These are phyloP conservation scores for Synergus itoensis DNA, from an alignment of 2,888 invertebrate genomes.

Conservation along the genomic window DNA sequence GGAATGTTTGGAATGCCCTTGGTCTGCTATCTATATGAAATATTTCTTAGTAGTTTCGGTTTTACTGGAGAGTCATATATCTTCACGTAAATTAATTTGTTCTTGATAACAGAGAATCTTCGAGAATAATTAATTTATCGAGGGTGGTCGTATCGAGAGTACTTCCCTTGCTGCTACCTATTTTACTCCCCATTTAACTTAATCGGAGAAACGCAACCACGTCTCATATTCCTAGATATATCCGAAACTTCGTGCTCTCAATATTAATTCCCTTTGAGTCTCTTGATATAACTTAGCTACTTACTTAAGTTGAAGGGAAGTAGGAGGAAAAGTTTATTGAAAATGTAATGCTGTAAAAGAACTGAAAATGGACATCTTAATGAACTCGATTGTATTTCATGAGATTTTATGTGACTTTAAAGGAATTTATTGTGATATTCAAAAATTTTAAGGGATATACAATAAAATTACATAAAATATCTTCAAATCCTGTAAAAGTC, in stretches of 20 bases:
- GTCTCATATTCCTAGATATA: slow-evolving; percentile 37
- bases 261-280: slow-evolving; percentile 16
- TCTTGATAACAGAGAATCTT: slow-evolving; percentile 37
- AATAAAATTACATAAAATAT: no score
- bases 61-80: not conserved
- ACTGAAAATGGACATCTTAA: no score
- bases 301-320: not conserved
- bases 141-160: slow-evolving; percentile 25
- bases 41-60: slow-evolving; percentile 17
- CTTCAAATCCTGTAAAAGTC: no score
- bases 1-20: slow-evolving; percentile 15
- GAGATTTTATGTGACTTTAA: no score
- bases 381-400: no score
- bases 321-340: not conserved
- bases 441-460: no score
- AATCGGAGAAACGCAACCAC: slow-evolving; percentile 31
- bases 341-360: not conserved
- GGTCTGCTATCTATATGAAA: slow-evolving; percentile 7
- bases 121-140: slow-evolving; percentile 35
- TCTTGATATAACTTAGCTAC: not conserved
- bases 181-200: slow-evolving; percentile 40
- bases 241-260: slow-evolving; percentile 34
- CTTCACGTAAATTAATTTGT: slow-evolving; percentile 10
- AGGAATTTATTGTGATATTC: no score
- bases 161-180: slow-evolving; percentile 26